Evolutionary conservation across 2,113 vertebrate genomes (phyloP), one percentile per base, ranked within the genome.

Genomic region (Osmerus mordax): DNA sequence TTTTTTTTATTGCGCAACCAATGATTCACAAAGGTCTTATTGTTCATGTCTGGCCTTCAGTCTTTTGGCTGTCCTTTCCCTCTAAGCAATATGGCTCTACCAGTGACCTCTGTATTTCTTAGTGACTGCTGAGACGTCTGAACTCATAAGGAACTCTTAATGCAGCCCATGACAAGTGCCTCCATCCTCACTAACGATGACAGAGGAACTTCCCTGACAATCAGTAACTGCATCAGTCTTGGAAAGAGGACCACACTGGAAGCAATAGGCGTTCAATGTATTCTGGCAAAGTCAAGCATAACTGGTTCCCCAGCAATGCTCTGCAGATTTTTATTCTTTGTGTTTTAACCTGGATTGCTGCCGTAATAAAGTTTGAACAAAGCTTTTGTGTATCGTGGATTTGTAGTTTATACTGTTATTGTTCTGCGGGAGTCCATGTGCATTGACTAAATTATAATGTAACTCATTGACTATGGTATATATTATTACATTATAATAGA

Each of bases 131-230:
- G 63, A 84, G 78, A 77, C 72, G 70, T 74, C 82, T 54, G 70
- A 87, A 78, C 81, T 84, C 69, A 81, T 85, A 76, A 87, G 86
- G 84, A 89, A 86, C 85, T 83, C 84, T 79, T 89, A 86, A 90
- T 87, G 83, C 69, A 76, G 81, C 83, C 80, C 69, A 78, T 85
- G 85, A 88, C 85, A 86, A 87, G 84, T 78, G 84, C 82, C 82
- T 87, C 80, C 79, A 78, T 81, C 83, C 81, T 77, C 1, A 69
- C 81, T 91, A 89, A 91, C 81, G 81, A 90, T 91, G 88, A 91
- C 86, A 89, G 88, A 91, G 82, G 84, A 87, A 88, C 86, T 87
- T 89, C 89, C 83, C 76, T 76, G 84, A 81, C 87, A 89, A 90
- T 87, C 83, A 91, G 84, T 78, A 75, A 80, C 78, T 86, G 77